phyloP scores from a whole-genome alignment of 2,888 invertebrate species.

The Escarpia spicata region DNA sequence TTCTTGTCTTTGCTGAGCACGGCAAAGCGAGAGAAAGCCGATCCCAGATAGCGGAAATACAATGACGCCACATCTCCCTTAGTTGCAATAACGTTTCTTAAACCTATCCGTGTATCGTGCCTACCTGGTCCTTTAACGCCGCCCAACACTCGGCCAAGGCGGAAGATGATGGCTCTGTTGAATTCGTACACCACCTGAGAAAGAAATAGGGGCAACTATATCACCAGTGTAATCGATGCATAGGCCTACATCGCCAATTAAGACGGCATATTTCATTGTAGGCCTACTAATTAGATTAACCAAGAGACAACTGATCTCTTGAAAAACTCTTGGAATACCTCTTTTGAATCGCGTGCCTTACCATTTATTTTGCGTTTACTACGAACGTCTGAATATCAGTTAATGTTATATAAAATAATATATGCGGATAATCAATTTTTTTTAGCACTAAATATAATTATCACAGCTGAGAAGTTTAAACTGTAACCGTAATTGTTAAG shows the following conservation, averaged over 20 bases:
- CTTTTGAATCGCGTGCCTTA: too few species aligned
- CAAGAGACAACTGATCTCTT: too few species aligned
- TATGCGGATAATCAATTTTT: too few species aligned
- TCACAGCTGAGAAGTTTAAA: too few species aligned
- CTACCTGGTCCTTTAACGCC: slow-evolving; percentile 54
- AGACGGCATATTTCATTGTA: too few species aligned
- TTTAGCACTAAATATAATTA: too few species aligned
- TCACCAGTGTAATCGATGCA: neutral
- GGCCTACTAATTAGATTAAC: too few species aligned
- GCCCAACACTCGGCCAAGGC: slow-evolving; percentile 52
- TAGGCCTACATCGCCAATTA: neutral
- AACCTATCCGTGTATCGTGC: slow-evolving; percentile 17
- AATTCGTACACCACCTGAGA: slow-evolving; percentile 55
- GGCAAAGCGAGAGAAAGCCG: neutral
- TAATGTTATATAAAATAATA: too few species aligned
- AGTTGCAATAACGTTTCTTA: neutral
- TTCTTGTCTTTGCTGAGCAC: neutral
- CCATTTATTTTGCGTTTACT: too few species aligned
- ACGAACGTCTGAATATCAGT: too few species aligned
- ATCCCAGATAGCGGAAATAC: neutral
- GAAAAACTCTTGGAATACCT: too few species aligned
- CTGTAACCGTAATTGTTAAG: too few species aligned
- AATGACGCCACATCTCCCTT: neutral
- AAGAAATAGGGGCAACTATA: neutral
- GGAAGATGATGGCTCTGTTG: slow-evolving; percentile 60